Evolutionary conservation across 2,113 vertebrate genomes (phyloP).

Genomic region (Thunnus maccoyii): DNA sequence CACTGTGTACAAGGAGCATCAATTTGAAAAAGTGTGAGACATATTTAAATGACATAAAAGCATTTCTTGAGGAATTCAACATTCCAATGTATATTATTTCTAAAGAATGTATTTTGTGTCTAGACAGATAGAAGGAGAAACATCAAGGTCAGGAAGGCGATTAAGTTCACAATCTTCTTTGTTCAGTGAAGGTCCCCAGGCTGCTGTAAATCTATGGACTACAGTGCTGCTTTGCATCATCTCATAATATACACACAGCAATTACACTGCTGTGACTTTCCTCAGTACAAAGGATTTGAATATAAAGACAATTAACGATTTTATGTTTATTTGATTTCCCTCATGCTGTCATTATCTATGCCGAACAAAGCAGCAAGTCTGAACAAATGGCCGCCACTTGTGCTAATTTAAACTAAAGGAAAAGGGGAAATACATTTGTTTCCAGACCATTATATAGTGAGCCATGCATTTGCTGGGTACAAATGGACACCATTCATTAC

Average conservation of each 20-base stretch:
- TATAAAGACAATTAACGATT: conserved; percentile 81
- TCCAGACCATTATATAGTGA: conserved; percentile 77
- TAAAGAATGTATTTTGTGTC: not conserved
- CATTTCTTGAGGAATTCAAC: no score
- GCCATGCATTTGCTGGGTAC: conserved; percentile 71
- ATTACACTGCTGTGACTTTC: conserved; percentile 72
- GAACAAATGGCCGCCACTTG: conserved; percentile 72
- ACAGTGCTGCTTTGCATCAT: conserved; percentile 46
- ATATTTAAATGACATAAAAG: not conserved
- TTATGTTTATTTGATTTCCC: conserved; percentile 82
- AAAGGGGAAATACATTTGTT: conserved; percentile 78
- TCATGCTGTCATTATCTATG: conserved; percentile 70
- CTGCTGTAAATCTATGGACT: conserved; percentile 64
- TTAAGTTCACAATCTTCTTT: conserved; percentile 56
- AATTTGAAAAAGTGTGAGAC: not conserved
- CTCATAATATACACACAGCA: conserved; percentile 56
- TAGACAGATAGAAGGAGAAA: conserved; percentile 7
- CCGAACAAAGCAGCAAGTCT: conserved; percentile 67
- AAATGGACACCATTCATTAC: conserved; percentile 81
- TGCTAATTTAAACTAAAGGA: conserved; percentile 76
- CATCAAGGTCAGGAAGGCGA: conserved; percentile 49
- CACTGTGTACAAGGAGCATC: not conserved
- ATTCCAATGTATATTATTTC: conserved; percentile 2
- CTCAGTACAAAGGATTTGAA: conserved; percentile 72
- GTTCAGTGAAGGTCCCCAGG: conserved; percentile 56